Evolutionary conservation across 2,888 invertebrate genomes (phyloP).

Genomic region (Molorchus minor): DNA sequence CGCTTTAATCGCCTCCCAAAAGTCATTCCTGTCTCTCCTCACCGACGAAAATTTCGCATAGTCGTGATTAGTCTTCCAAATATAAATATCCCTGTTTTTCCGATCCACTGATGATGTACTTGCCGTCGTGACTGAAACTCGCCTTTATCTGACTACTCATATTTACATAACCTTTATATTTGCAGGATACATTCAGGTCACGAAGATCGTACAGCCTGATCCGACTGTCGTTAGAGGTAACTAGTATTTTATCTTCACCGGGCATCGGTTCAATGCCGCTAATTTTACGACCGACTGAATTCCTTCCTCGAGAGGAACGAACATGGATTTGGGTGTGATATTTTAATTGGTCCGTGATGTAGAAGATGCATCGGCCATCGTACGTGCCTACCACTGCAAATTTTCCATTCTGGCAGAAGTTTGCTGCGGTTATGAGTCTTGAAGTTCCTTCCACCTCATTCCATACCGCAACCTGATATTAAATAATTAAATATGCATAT

Average conservation of each 20-base stretch:
- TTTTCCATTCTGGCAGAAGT: conserved; percentile 97
- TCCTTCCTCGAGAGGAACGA: conserved; percentile 93
- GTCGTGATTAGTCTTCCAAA: conserved; percentile 98
- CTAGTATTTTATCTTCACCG: conserved; percentile 93
- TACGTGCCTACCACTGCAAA: conserved; percentile 98
- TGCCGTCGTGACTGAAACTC: conserved; percentile 96
- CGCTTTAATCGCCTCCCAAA: conserved; percentile 97
- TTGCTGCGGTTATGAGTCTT: conserved; percentile 95
- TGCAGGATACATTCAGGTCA: conserved; percentile 91
- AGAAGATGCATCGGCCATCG: conserved; percentile 98
- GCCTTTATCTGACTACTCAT: conserved; percentile 97
- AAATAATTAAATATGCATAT: background rate
- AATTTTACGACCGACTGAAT: conserved; percentile 93
- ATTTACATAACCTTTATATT: conserved; percentile 77
- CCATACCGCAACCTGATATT: conserved; percentile 86
- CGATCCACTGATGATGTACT: conserved; percentile 96
- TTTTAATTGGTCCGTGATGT: conserved; percentile 96
- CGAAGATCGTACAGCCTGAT: conserved; percentile 94
- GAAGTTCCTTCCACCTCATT: conserved; percentile 96
- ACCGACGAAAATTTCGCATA: conserved; percentile 93
- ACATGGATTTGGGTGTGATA: conserved; percentile 99
- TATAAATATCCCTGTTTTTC: conserved; percentile 97
- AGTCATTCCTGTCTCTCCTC: conserved; percentile 93
- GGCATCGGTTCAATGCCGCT: conserved; percentile 98
- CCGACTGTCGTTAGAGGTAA: conserved; percentile 97